A percentile compares a stretch with the other conserved stretches of the same genome.
phyloP scores from a whole-genome alignment of 2,888 invertebrate genomes.

The Metallyticus violacea region DNA sequence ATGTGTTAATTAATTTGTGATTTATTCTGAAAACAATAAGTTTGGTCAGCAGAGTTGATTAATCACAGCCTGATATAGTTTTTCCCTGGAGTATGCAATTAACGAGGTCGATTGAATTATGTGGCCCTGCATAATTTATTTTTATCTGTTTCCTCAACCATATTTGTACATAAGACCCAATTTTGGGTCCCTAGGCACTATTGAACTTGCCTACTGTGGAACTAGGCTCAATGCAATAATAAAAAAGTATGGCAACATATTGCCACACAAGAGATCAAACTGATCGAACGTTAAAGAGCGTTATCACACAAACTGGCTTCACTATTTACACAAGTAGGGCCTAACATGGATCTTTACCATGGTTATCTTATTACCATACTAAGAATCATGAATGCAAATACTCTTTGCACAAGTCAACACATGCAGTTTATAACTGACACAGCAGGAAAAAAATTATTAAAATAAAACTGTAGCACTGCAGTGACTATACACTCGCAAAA shows the following conservation, averaged over 20 bases:
- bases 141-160: constrained; percentile 17
- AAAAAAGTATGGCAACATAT: constrained; percentile 1
- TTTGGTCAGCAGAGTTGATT: constrained; percentile 50
- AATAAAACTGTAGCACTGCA: not conserved
- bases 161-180: constrained; percentile 29
- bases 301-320: not conserved
- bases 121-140: constrained; percentile 27
- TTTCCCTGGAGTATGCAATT: constrained; percentile 28
- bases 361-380: not conserved
- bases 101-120: constrained; percentile 28
- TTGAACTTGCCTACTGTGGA: constrained; percentile 16
- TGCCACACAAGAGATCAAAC: constrained; percentile 23
- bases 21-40: constrained; percentile 8
- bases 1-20: not conserved
- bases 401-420: not conserved
- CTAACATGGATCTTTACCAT: too few relatives aligned
- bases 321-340: constrained; percentile 17
- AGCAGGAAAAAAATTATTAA: not conserved
- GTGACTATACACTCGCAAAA: not conserved
- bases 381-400: not conserved
- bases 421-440: not conserved
- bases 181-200: constrained; percentile 31
- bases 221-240: constrained; percentile 21
- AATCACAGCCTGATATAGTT: constrained; percentile 54
- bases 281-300: not conserved